These are phyloP conservation scores for Clarias macrocephalus DNA, from an alignment of 2,113 vertebrate species.

Conservation along the genomic window DNA sequence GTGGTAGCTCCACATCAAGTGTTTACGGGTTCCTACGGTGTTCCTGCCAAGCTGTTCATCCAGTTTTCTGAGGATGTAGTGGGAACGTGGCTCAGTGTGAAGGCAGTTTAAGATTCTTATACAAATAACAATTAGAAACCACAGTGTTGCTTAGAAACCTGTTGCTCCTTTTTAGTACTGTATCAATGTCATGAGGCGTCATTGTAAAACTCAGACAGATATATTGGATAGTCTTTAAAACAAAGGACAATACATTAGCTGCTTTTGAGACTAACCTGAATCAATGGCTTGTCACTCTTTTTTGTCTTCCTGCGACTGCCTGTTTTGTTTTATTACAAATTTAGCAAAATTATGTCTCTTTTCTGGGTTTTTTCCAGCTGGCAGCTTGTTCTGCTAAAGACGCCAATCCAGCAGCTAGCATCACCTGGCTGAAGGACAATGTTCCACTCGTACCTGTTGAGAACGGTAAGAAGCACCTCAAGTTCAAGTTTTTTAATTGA, in stretches of 20 bases:
- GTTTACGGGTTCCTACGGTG: too few relatives aligned
- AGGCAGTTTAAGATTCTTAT: too few relatives aligned
- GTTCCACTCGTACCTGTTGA: slow-evolving; percentile 70
- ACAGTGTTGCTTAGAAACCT: too few relatives aligned
- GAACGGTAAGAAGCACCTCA: slow-evolving; percentile 70
- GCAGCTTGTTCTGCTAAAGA: slow-evolving; percentile 81
- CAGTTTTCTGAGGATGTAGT: too few relatives aligned
- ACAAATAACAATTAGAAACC: too few relatives aligned
- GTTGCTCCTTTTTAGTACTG: too few relatives aligned
- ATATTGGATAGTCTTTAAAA: neutral
- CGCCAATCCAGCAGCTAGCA: slow-evolving; percentile 81
- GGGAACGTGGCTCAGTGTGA: too few relatives aligned
- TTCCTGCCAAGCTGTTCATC: too few relatives aligned
- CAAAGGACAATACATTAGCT: neutral
- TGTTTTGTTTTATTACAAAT: neutral
- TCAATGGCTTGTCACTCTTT: neutral
- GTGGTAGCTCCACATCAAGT: too few relatives aligned
- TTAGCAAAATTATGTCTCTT: too few relatives aligned
- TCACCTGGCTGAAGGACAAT: slow-evolving; percentile 85
- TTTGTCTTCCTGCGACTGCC: neutral
- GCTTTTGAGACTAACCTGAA: neutral
- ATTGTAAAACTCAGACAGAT: neutral
- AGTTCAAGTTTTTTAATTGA: neutral
- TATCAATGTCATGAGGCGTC: too few relatives aligned
- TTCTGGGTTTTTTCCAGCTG: slow-evolving; percentile 68